A percentile compares a stretch with the other conserved stretches of the same genome.
Evolutionary conservation across 1,140 invertebrate genomes (phyloP).

Genomic region (Centruroides vittatus): DNA sequence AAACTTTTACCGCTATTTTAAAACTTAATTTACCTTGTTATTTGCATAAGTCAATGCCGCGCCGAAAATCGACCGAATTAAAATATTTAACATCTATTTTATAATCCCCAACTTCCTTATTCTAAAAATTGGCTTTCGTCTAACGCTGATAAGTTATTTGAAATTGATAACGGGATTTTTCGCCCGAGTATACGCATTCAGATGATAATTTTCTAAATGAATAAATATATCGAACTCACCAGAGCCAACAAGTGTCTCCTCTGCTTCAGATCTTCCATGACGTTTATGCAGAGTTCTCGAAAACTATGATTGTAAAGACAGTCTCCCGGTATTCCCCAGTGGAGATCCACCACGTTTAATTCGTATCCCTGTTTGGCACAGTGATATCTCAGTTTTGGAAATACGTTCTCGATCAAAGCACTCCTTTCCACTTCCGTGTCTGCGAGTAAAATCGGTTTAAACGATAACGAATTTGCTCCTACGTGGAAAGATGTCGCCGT

Average conservation of each 20-base stretch:
- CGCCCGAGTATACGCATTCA: no score
- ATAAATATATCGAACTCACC: background rate
- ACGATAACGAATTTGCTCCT: background rate
- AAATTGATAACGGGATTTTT: no score
- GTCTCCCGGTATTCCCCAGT: slow-evolving; percentile 49
- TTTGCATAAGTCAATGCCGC: no score
- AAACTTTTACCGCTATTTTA: no score
- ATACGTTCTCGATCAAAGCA: slow-evolving; percentile 44
- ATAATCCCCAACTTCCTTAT: no score
- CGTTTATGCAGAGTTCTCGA: slow-evolving; percentile 49
- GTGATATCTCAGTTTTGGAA: slow-evolving; percentile 41
- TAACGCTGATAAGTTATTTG: no score
- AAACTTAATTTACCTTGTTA: no score
- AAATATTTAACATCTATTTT: no score
- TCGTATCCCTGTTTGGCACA: slow-evolving; percentile 47
- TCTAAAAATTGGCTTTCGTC: no score
- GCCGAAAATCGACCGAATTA: no score
- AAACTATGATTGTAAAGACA: slow-evolving; percentile 52
- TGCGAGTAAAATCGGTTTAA: slow-evolving; percentile 17
- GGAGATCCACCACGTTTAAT: slow-evolving; percentile 49
- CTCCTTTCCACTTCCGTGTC: slow-evolving; percentile 42
- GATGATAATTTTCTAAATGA: no score
- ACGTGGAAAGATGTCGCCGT: background rate
- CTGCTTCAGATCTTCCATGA: slow-evolving; percentile 7
- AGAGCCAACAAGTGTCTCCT: slow-evolving; percentile 11